A percentile compares a stretch with the other conserved stretches of the same genome.
Evolutionary conservation across 2,888 invertebrate genomes (phyloP).

Genomic region (Torymus auratus): DNA sequence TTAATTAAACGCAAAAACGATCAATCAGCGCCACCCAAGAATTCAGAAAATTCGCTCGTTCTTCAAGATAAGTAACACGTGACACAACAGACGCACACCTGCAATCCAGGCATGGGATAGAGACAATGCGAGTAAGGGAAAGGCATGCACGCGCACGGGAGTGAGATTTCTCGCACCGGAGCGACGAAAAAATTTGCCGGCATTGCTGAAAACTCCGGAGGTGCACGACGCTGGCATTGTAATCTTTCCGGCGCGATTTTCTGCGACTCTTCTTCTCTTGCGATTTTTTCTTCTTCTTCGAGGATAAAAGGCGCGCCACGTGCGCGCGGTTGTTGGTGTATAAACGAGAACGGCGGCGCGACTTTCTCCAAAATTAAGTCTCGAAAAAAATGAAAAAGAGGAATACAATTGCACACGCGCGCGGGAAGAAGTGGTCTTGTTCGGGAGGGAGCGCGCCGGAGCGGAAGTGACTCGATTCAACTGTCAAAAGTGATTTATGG

Average conservation of each 20-base stretch:
- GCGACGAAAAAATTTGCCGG: conserved; percentile 21
- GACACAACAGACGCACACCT: not conserved
- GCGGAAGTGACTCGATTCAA: conserved; percentile 32
- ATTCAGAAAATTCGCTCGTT: conserved; percentile 34
- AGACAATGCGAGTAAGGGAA: conserved; percentile 41
- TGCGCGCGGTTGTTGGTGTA: not conserved
- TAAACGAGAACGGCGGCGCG: not conserved
- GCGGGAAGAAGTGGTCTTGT: not conserved
- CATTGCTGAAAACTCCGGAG: not conserved
- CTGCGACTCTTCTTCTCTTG: not conserved
- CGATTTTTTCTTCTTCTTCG: not conserved
- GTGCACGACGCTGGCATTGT: conserved; percentile 15
- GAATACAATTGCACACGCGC: conserved; percentile 34
- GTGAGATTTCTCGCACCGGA: conserved; percentile 36
- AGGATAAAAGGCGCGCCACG: not conserved
- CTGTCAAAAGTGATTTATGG: conserved; percentile 27
- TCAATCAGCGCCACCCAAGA: conserved; percentile 27
- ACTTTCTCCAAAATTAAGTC: conserved; percentile 52
- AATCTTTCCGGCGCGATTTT: conserved; percentile 9
- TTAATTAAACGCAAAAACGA: conserved; percentile 24
- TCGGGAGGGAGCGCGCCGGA: not conserved
- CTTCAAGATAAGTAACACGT: conserved; percentile 5
- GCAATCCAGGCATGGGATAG: not conserved
- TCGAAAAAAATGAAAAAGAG: conserved; percentile 35
- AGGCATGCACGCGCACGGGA: conserved; percentile 14